Conservation (phyloP, 2,888 invertebrate species). For the Taphrorychus bicolor region DNA sequence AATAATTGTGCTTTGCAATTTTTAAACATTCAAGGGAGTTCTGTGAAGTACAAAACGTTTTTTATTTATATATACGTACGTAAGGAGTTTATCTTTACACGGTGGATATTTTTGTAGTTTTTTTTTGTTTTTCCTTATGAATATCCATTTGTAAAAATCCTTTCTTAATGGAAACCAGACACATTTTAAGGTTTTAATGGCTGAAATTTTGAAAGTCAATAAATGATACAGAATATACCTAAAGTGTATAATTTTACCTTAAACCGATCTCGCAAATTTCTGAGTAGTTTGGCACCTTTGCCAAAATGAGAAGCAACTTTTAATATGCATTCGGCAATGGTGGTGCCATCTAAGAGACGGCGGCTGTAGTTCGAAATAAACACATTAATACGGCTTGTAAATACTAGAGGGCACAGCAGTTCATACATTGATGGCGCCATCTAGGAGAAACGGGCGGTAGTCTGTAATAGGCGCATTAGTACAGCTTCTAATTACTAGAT, state of each 20-base stretch:
- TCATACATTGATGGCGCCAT: no score
- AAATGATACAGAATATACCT: conserved; percentile 38
- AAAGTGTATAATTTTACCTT: not conserved
- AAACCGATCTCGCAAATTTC: no score
- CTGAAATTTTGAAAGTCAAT: conserved; percentile 48
- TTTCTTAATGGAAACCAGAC: conserved; percentile 7
- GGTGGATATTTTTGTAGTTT: conserved; percentile 47
- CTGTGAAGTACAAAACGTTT: conserved; percentile 44
- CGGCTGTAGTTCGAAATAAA: no score
- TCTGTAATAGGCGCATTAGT: no score
- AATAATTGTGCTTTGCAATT: conserved; percentile 46
- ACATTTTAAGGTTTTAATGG: conserved; percentile 21
- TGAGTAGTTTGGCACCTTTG: no score
- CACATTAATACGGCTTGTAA: no score
- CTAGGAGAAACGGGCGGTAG: no score
- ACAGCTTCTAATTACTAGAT: no score
- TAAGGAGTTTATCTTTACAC: conserved; percentile 34
- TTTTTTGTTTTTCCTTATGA: conserved; percentile 39
- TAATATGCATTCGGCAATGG: no score
- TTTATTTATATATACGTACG: conserved; percentile 25
- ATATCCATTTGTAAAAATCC: conserved; percentile 28
- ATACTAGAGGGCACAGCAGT: no score
- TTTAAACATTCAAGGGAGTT: conserved; percentile 41
- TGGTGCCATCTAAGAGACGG: no score
- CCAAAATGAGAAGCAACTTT: no score